A percentile compares a stretch with the other conserved stretches of the same genome.
Evolutionary conservation across 2,888 invertebrate genomes (phyloP).

Genomic region (Habrosyne pyritoides): DNA sequence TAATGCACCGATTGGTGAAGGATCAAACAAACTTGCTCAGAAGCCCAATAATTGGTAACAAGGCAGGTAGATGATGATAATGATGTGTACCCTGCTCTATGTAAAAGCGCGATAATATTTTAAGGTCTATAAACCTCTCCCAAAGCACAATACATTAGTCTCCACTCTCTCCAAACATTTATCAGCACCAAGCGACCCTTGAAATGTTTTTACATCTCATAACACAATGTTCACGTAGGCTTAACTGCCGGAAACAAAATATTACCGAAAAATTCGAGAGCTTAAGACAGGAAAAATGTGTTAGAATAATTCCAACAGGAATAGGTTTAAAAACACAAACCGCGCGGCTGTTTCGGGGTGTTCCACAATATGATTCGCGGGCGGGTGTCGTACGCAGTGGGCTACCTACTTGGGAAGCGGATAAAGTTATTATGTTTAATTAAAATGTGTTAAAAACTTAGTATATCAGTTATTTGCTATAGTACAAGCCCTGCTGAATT

Average conservation of each 20-base stretch:
- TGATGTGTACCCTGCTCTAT: no score
- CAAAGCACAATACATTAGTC: neutral
- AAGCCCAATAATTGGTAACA: no score
- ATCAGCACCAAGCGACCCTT: neutral
- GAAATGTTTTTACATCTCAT: neutral
- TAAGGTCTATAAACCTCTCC: neutral
- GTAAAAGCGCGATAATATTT: neutral
- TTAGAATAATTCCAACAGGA: constrained; percentile 32
- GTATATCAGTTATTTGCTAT: no score
- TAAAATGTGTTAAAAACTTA: no score
- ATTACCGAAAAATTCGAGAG: constrained; percentile 27
- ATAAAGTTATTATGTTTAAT: neutral
- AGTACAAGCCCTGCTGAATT: no score
- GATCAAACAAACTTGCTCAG: no score
- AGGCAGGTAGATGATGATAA: no score
- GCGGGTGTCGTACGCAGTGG: neutral
- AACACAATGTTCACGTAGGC: neutral
- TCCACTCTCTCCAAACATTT: neutral
- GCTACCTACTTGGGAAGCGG: neutral
- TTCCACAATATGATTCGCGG: neutral
- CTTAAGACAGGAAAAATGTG: constrained; percentile 36
- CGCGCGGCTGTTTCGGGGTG: constrained; percentile 1
- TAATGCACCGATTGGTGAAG: no score
- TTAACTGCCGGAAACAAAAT: constrained; percentile 4
- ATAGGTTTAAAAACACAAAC: constrained; percentile 6